A percentile compares a stretch with the other conserved stretches of the same genome.
Evolutionary conservation across 1,140 invertebrate genomes (phyloP).

Genomic region (Heterodera schachtii): DNA sequence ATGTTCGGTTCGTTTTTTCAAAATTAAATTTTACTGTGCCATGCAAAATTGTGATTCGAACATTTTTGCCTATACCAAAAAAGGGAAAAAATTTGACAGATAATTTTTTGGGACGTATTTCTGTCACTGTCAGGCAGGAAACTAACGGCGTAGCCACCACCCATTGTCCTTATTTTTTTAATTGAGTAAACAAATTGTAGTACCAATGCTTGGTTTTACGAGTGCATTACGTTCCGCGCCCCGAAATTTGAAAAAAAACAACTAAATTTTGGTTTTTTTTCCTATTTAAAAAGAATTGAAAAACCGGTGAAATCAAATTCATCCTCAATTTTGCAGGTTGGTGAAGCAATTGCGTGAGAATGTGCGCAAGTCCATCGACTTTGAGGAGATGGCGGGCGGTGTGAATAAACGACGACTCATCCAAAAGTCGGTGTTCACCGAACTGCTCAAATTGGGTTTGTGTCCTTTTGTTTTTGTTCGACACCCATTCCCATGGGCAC

Average conservation of each 20-base stretch:
- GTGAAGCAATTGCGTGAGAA: constrained; percentile 21
- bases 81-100: too few relatives aligned
- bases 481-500: too few relatives aligned
- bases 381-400: constrained; percentile 99
- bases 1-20: constrained; percentile 81
- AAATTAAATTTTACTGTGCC: not conserved
- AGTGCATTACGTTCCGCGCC: too few relatives aligned
- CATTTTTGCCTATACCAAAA: too few relatives aligned
- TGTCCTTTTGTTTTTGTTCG: not conserved
- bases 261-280: not conserved
- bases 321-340: not conserved
- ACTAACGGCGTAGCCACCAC: too few relatives aligned
- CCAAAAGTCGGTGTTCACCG: constrained; percentile 96
- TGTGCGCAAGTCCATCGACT: constrained; percentile 71
- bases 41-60: constrained; percentile 77
- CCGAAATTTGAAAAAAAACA: too few relatives aligned
- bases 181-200: too few relatives aligned
- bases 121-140: too few relatives aligned
- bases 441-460: constrained; percentile 83
- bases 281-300: not conserved
- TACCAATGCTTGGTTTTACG: too few relatives aligned
- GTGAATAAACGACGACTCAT: constrained; percentile 98
- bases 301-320: too few relatives aligned
- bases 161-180: too few relatives aligned
- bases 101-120: too few relatives aligned